Conservation (phyloP, 2,797 vertebrate species). For the Fratercula arctica region DNA sequence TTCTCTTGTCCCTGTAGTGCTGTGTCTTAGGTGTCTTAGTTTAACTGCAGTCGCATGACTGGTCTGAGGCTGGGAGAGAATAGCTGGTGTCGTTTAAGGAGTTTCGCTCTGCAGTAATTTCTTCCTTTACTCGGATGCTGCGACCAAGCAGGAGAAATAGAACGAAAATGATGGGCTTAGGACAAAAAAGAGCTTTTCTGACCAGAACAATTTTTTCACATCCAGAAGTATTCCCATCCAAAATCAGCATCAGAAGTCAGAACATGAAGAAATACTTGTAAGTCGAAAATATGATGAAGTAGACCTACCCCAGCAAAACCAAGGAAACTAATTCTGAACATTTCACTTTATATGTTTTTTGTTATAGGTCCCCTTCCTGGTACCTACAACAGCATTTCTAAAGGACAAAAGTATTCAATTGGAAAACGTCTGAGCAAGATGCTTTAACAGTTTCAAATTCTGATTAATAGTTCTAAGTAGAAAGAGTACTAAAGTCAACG, state of each 20-base stretch:
- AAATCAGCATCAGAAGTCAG: background rate
- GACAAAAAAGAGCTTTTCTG: background rate
- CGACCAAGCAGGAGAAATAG: background rate
- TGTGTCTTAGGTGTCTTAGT: background rate
- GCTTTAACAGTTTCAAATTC: background rate
- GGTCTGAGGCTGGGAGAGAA: background rate
- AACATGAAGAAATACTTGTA: background rate
- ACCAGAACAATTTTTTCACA: background rate
- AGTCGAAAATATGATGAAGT: background rate
- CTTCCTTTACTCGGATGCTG: background rate
- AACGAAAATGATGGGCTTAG: background rate
- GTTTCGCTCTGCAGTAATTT: background rate
- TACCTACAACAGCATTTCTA: background rate
- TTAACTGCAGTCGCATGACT: background rate
- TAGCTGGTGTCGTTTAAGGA: background rate
- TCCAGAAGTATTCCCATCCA: background rate
- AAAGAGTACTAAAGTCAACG: background rate
- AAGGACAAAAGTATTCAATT: background rate
- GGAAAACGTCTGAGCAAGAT: background rate
- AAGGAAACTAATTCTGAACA: background rate
- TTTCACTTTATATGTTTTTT: background rate
- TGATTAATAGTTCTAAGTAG: background rate
- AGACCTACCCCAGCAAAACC: background rate
- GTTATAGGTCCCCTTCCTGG: background rate
- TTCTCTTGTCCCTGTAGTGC: background rate